Base-by-base conservation (phyloP, 1,140 invertebrate species). In the Lucilia cuprina region DNA sequence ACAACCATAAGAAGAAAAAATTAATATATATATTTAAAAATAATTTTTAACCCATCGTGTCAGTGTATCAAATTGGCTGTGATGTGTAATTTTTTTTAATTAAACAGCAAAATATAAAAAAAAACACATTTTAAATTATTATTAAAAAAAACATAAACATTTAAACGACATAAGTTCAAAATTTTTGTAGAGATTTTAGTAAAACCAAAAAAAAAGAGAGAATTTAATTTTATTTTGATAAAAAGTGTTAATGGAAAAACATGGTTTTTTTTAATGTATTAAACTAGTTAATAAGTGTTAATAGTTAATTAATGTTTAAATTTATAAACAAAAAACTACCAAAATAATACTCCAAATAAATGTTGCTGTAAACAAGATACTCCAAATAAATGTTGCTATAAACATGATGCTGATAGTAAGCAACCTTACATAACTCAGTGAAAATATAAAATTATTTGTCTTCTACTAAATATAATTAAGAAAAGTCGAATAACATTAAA, bases 31-130 rank as follows among this genome's bases (percentile, higher is more conserved):
- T 30, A 30, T 30, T n/a, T n/a, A 41, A 82, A 74, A 78, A 35
- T 50, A 89, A 85, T 30, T 65, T 50, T 83, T 74, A 34, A 84
- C 60, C 35, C 75, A 85, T 77, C 84, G 82, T 84, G 25, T 77
- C 35, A 21, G 35, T 80, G 35, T 80, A 83, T 74, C 80, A 77
- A 88, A 90, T 90, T 90, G 89, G 89, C 89, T 90, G 89, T 90
- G 89, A 90, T 88, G 89, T 89, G 88, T 88, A 90, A 88, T 82
- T 55, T 41, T 60, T 74, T 87, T 86, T 85, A 84, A 74, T 74
- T 34, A 87, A 89, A 86, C 74, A 50, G 19, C 77, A 50, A 85
- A n/a, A n/a, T n/a, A n/a, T n/a, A n/a, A n/a, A n/a, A n/a, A n/a
- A n/a, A 86, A 84, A 83, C 83, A 30, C 25, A 30, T 30, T 30